A percentile compares a stretch with the other conserved stretches of the same genome.
These are phyloP conservation scores for Campylomormyrus numenius DNA, from an alignment of 2,113 vertebrate species.

Conservation along the genomic window DNA sequence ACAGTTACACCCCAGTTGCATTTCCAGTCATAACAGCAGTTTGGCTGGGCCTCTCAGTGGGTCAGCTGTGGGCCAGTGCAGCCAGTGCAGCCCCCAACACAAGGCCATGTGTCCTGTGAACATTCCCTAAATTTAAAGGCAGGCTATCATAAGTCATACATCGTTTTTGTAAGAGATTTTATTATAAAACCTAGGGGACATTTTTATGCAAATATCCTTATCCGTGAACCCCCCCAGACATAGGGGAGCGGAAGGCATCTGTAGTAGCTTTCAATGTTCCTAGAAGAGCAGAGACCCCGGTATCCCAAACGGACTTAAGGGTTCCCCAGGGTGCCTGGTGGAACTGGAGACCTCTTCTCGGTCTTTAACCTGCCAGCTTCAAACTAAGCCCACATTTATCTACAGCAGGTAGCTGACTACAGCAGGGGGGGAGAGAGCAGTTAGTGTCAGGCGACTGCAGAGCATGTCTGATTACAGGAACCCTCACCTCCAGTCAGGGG, in stretches of 20 bases:
- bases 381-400: neutral
- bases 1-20: neutral
- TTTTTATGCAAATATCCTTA: neutral
- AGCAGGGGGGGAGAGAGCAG: neutral
- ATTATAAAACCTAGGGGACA: neutral
- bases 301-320: neutral
- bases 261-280: neutral
- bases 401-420: neutral
- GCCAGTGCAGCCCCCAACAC: neutral
- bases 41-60: neutral
- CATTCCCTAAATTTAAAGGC: neutral
- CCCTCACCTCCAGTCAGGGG: neutral
- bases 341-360: neutral
- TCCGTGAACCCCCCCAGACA: neutral
- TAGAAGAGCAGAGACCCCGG: neutral
- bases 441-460: neutral
- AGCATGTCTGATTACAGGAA: neutral
- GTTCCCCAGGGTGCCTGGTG: neutral
- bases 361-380: neutral
- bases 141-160: neutral
- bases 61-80: neutral
- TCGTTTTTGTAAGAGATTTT: neutral
- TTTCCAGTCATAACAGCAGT: neutral
- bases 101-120: neutral
- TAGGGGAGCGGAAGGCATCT: neutral